Evolutionary conservation across 2,888 invertebrate genomes (phyloP), one percentile per base, ranked within the genome.

Genomic region (Exocentrus adspersus): DNA sequence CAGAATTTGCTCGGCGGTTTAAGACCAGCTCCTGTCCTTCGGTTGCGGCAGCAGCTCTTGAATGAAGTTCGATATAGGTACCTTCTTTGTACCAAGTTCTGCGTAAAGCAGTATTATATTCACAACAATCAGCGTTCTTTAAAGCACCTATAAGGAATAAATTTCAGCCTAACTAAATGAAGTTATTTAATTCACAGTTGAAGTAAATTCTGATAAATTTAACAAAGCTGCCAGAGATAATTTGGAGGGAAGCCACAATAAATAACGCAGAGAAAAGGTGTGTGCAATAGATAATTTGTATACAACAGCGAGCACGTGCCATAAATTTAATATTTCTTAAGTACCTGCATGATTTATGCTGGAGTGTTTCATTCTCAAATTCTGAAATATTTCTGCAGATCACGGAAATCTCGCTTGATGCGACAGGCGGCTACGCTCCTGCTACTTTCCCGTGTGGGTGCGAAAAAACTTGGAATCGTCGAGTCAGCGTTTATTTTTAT

Each of bases 271-370:
- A n/a, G 32, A 57, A 32, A 57, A 46, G 57, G 57, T 46, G 57
- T 57, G 57, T 46, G 24, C 46, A 57, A 57, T 32, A 57, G 57
- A 57, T 57, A 57, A 57, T 57, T 57, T 21, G 30, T 19, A n/a
- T 46, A 46, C 46, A 46, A 57, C 57, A 46, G 57, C 20, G 20
- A 30, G 57, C 57, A 57, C 57, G 57, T 57, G 46, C 20, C 57
- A 32, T 57, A 57, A 45, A 57, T 57, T 57, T 57, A 46, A 57
- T 57, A 57, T 57, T 57, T 46, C 46, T 43, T 57, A 57, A 57
- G 45, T 57, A 32, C 30, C 12, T 57, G 28, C 17, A 32, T 46
- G 57, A 57, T 57, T 57, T 57, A 57, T 45, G 57, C 14, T 16
- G 30, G 46, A 10, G 20, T 14, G 46, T 30, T 57, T 57, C 20